Conservation (phyloP, 1,140 invertebrate genomes). For the Micrasema longulum region DNA sequence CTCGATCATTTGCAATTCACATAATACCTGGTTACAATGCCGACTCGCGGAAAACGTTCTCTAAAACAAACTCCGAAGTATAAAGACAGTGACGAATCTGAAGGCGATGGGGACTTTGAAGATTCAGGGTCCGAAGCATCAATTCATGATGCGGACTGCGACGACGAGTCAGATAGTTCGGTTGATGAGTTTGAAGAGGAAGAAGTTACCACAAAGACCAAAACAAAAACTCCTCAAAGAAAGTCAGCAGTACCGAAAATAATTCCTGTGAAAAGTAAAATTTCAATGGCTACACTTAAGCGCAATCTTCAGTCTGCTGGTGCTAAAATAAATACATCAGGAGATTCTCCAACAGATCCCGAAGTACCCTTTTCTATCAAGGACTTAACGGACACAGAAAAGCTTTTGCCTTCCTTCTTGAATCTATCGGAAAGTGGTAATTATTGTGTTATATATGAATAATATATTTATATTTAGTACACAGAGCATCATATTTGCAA, state of each 20-base stretch:
- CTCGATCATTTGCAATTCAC: conserved; percentile 12
- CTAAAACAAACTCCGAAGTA: conserved; percentile 39
- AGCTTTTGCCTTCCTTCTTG: conserved; percentile 62
- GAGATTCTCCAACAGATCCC: conserved; percentile 58
- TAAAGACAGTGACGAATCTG: conserved; percentile 57
- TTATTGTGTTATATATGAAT: not conserved
- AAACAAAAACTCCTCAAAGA: conserved; percentile 12
- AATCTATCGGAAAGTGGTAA: conserved; percentile 68
- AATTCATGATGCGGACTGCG: conserved; percentile 54
- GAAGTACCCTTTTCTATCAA: conserved; percentile 61
- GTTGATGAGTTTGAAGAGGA: conserved; percentile 41
- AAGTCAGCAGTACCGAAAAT: conserved; percentile 11
- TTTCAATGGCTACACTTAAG: conserved; percentile 28
- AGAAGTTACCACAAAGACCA: conserved; percentile 5
- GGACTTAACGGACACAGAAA: conserved; percentile 65
- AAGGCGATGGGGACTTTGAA: conserved; percentile 63
- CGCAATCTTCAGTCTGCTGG: conserved; percentile 22
- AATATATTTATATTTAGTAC: no score
- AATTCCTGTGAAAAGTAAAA: not conserved
- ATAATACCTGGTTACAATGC: conserved; percentile 25
- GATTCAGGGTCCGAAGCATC: conserved; percentile 67
- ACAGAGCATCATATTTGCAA: no score
- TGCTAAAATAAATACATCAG: conserved; percentile 36
- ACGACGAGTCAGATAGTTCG: conserved; percentile 45
- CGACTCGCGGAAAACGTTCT: conserved; percentile 15